Conservation (phyloP, 2,888 invertebrate species). For the Lasioglossum marginatum region DNA sequence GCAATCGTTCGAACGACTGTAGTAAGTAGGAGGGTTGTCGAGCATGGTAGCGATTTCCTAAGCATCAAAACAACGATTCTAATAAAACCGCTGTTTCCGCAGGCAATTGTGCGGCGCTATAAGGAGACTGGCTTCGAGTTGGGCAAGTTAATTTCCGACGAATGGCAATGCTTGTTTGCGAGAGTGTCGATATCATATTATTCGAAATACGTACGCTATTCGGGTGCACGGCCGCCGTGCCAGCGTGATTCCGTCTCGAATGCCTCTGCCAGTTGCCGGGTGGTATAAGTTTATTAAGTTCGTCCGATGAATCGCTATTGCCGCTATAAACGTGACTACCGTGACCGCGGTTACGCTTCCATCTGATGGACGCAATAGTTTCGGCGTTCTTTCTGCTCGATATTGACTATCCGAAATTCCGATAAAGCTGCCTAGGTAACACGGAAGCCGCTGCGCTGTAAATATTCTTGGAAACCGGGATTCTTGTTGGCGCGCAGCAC, state of each 20-base stretch:
- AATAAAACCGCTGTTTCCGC: not conserved
- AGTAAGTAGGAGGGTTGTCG: not conserved
- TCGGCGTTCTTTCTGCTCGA: slow-evolving; percentile 11
- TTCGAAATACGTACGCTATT: not conserved
- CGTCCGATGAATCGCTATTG: slow-evolving; percentile 34
- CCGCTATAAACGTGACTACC: slow-evolving; percentile 18
- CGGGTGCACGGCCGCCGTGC: not conserved
- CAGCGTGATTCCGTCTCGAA: not conserved
- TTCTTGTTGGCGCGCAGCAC: not conserved
- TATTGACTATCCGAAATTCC: slow-evolving; percentile 19
- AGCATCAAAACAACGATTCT: not conserved
- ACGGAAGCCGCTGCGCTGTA: not conserved
- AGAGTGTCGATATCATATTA: not conserved
- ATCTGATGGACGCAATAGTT: slow-evolving; percentile 14
- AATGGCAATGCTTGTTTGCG: not conserved
- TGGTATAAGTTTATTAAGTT: slow-evolving; percentile 31
- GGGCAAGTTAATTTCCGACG: not conserved
- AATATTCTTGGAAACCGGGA: not conserved
- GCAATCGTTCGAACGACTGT: not conserved
- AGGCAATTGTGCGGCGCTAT: not conserved
- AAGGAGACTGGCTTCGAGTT: not conserved
- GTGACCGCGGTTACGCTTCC: not conserved
- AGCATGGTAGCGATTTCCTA: not conserved
- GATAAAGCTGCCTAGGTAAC: not conserved
- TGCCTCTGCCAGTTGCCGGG: not conserved